Conservation (phyloP, 1,140 invertebrate genomes). For the Drosophila repletoides region DNA sequence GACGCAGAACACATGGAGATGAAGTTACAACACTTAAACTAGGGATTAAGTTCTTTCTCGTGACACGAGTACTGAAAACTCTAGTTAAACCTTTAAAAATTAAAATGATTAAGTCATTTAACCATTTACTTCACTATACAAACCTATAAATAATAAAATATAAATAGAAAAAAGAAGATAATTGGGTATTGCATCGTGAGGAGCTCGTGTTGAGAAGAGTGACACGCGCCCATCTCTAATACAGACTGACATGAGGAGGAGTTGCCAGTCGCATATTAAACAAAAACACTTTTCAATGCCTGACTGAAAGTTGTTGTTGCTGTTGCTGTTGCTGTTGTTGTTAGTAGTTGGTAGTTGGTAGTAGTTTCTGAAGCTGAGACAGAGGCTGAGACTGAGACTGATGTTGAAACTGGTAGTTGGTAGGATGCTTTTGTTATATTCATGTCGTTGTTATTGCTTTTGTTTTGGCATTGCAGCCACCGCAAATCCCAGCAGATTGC, state of each 20-base stretch:
- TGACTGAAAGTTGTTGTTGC: neutral
- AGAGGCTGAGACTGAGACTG: neutral
- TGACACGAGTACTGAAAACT: too few species aligned
- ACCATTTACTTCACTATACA: too few species aligned
- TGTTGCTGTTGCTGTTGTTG: neutral
- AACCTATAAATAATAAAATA: too few species aligned
- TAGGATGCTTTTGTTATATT: conserved; percentile 56
- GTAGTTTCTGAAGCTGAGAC: neutral
- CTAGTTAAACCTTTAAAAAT: too few species aligned
- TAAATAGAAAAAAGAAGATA: too few species aligned
- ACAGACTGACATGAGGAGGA: neutral
- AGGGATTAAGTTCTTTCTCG: too few species aligned
- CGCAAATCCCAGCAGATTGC: conserved; percentile 51
- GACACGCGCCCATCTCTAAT: too few species aligned
- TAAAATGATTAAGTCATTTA: too few species aligned
- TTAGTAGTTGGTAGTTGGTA: neutral
- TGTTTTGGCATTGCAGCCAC: conserved; percentile 51
- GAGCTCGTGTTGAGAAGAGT: too few species aligned
- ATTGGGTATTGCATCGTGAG: too few species aligned
- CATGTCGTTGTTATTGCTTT: conserved; percentile 64
- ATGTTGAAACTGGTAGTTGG: neutral
- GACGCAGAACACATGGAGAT: too few species aligned
- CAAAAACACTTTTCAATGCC: conserved; percentile 44
- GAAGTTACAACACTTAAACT: too few species aligned
- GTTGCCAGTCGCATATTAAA: conserved; percentile 24